Base-by-base conservation (phyloP, 2,888 invertebrate genomes). In the Atrina japonica region DNA sequence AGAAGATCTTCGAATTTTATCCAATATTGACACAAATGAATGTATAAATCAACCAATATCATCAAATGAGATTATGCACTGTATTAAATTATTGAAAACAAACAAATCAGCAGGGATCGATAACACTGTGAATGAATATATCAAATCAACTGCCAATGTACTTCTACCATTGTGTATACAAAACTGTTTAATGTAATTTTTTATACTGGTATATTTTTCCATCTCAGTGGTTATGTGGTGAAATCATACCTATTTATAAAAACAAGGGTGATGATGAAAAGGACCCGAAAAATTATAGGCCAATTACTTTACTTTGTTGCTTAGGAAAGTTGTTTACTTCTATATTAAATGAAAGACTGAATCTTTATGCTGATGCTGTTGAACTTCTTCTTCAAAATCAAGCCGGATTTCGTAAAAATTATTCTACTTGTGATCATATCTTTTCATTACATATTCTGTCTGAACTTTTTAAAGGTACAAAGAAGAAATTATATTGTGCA, bases 141-240 rank as follows among this genome's bases (percentile, higher is more conserved):
- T 59, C 1, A 41, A 43, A n/a, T 25, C 21, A 23, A 41, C 59
- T 18, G 25, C 35, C 23, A 25, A 41, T 25, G 23, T n/a, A 25
- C 41, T 59, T 41, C 40, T 45, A 21, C 23, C 41, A n/a, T 23
- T 59, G 16, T n/a, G n/a, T 59, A 59, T 43, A 35, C 35, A 35
- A 35, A 35, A 11, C 35, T 35, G 5, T 35, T 35, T 35, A 29
- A 29, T 27, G 2, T 21, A 6, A 27, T 52, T 11, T 52, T 52
- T 6, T 5, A 52, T 27, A 25, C 27, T 27, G 52, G 52, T 9
- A 52, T 29, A 5, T n/a, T n/a, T 3, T 52, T 1, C 23, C 52
- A 1, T n/a, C n/a, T 29, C 52, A 52, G 11, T 52, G 52, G 52
- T 35, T 35, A 35, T 11, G 5, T 7, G 35, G 35, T 7, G 35